Evolutionary conservation across 2,888 invertebrate species (phyloP), one percentile per base, ranked within the genome.

Genomic region (Notodonta dromedarius): DNA sequence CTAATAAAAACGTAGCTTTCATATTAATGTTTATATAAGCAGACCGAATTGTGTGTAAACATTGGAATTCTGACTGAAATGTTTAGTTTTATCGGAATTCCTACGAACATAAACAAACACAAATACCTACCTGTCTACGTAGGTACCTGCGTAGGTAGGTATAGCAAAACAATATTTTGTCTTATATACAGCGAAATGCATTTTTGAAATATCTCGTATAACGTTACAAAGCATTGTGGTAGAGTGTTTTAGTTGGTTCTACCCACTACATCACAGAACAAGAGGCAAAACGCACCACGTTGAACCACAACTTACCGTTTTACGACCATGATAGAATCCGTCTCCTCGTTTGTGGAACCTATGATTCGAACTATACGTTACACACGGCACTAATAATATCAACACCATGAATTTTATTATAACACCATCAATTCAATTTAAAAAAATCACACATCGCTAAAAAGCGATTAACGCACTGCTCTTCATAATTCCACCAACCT

Each of bases 241-340:
- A 9, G 13, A 11, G 8, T 51, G 53, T 14, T 40, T 55, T n/a
- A 55, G n/a, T 40, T 39, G 52, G 40, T 53, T 57, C 46, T 44
- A 63, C 48, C 61, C 50, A 57, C 16, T 44, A 14, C 14, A 42
- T 35, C 12, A 53, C 52, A 32, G 11, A 32, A 32, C 12, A 39
- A 62, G 39, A 39, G 46, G 11, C 14, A 48, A 57, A 62, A 73
- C 60, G 56, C 58, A 77, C 72, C 72, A 78, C 74, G 78, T 77
- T 79, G 71, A 66, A 71, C 24, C 2, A 24, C 24, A 80, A 88
- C 93, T 90, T 83, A 94, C 93, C 93, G 93, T 93, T 94, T 94
- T 90, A 94, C 93, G 91, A 93, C 94, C 94, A 94, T 94, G 92
- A 88, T 94, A 93, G 92, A 93, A 91, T 92, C 93, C 94, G 94